phyloP scores from a whole-genome alignment of 2,113 vertebrate species.

The Orcinus orca region DNA sequence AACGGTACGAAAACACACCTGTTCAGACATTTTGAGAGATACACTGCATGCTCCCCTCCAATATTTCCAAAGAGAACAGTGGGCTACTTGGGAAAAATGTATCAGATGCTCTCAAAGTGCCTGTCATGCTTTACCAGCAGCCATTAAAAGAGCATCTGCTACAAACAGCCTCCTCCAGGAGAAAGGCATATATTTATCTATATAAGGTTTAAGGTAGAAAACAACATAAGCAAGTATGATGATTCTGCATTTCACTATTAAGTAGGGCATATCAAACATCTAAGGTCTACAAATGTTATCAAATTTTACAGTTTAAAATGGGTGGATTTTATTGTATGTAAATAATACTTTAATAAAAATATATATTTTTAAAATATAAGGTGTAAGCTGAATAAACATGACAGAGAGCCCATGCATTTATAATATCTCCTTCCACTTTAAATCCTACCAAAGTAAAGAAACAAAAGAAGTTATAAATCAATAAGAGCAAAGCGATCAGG shows the following conservation, averaged over 20 bases:
- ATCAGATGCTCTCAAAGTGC: conserved; percentile 49
- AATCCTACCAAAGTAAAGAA: neutral
- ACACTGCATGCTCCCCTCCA: neutral
- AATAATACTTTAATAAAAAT: neutral
- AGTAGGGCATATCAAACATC: neutral
- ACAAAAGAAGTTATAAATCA: neutral
- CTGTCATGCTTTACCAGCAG: conserved; percentile 69
- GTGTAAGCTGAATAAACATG: neutral
- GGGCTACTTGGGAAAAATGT: conserved; percentile 6
- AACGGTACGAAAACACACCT: neutral
- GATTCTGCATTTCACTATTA: neutral
- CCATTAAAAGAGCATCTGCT: conserved; percentile 76
- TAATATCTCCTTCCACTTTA: neutral
- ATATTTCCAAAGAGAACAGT: neutral
- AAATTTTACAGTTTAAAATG: neutral
- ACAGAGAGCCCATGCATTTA: neutral
- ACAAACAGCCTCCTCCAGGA: conserved; percentile 57
- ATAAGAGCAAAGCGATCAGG: neutral
- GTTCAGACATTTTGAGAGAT: conserved; percentile 9
- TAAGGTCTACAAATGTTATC: neutral
- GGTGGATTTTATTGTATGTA: neutral
- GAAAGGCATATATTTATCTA: neutral
- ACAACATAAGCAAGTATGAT: neutral
- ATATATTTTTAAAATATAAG: neutral
- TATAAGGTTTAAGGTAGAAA: neutral